Conservation (phyloP, 2,888 invertebrate genomes). For the Apotomis betuletana region DNA sequence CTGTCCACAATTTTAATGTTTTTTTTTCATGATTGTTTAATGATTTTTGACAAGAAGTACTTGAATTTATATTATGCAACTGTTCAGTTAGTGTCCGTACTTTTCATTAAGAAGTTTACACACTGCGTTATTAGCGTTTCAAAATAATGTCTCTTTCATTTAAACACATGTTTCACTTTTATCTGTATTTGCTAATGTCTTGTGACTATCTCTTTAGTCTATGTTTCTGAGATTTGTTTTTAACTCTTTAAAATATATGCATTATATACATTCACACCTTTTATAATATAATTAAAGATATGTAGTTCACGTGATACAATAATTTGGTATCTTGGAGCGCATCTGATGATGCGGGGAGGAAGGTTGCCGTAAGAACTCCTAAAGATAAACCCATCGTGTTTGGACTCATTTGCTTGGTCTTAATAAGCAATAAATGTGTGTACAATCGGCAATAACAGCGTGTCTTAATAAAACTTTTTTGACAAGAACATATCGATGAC, state of each 20-base stretch:
- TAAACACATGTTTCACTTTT: constrained; percentile 20
- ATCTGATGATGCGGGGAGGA: no score
- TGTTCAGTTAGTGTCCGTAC: background rate
- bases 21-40: background rate
- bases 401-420: no score
- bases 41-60: background rate
- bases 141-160: constrained; percentile 18
- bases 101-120: background rate
- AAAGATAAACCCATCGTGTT: background rate
- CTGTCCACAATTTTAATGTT: background rate
- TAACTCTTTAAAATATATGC: no score
- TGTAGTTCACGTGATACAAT: no score
- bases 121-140: constrained; percentile 10
- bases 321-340: no score
- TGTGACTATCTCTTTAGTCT: constrained; percentile 12
- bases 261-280: no score
- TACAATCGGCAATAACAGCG: no score
- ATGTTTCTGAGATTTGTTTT: background rate
- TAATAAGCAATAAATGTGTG: no score
- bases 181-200: constrained; percentile 22
- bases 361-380: no score
- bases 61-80: background rate
- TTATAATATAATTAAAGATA: no score
- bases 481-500: no score
- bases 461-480: no score